Evolutionary conservation across 1,140 invertebrate species (phyloP), one percentile per base, ranked within the genome.

Genomic region (Linepithema humile): DNA sequence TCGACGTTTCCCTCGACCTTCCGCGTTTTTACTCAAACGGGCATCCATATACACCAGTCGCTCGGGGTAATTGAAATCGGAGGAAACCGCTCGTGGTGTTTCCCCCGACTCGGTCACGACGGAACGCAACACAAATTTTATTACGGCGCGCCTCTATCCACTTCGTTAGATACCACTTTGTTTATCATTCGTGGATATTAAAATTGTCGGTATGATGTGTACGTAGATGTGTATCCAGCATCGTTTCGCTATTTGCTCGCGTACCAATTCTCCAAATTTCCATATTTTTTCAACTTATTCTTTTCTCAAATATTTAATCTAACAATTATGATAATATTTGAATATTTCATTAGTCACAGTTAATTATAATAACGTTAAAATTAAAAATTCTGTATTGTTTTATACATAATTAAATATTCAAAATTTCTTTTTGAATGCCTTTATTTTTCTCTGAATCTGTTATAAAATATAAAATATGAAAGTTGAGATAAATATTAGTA

Each of bases 101-200:
- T 91, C 57, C 80, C 85, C 45, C 74, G 69, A 50, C 86, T 84
- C 73, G 73, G 85, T 70, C 83, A 77, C 85, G 80, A 78, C 83
- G 83, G 73, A 85, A 84, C 86, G 85, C 80, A 89, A 90, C 83
- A 59, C 86, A 91, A 91, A 90, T 91, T 90, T 91, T 91, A 91
- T 91, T 91, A 91, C 90, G 62, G 70, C 80, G 73, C 83, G 80
- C 86, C 84, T 89, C 84, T 88, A 89, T 91, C 91, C 91, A 91
- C 91, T 91, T 91, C 90, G 91, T 91, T 91, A 91, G 88, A 89
- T 91, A 85, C 88, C 91, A 91, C 89, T 91, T 91, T 91, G 90
- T 91, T 91, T 91, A 91, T 91, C 90, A 91, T 91, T 91, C 88
- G 85, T 86, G 87, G 87, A 91, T 91, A 91, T 91, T 91, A 91